A percentile compares a stretch with the other conserved stretches of the same genome.
phyloP scores from a whole-genome alignment of 2,113 vertebrate species.

The Bos indicus region DNA sequence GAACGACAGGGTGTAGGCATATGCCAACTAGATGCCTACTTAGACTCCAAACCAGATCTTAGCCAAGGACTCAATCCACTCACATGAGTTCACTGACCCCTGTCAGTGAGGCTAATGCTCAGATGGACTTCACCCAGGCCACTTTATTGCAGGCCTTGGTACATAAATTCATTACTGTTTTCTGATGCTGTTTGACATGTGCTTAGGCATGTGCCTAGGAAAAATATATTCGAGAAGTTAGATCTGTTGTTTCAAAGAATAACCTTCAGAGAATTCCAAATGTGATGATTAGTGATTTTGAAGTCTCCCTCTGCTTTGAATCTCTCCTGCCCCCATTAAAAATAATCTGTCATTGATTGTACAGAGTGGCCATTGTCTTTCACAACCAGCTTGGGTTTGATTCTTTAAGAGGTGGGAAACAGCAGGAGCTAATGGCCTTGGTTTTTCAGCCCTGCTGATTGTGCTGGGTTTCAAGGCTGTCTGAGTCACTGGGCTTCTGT shows the following conservation, averaged over 20 bases:
- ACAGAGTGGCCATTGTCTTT: constrained; percentile 22
- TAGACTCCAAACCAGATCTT: neutral
- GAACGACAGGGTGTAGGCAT: neutral
- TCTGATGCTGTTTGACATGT: neutral
- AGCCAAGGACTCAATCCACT: neutral
- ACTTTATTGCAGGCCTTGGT: neutral
- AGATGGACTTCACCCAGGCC: neutral
- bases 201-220: neutral
- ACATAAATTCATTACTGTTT: neutral
- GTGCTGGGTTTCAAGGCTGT: neutral
- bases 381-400: neutral
- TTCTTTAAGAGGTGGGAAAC: constrained; percentile 20
- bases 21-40: neutral
- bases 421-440: constrained; percentile 37
- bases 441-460: constrained; percentile 12
- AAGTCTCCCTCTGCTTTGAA: neutral
- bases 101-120: neutral
- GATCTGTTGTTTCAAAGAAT: neutral
- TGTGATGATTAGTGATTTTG: neutral
- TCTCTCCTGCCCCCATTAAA: neutral
- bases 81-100: neutral
- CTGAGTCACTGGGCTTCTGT: constrained; percentile 41
- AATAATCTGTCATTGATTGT: constrained; percentile 18
- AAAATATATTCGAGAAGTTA: neutral
- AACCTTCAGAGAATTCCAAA: neutral